Evolutionary conservation across 2,113 vertebrate genomes (phyloP).

Genomic region (Dasyurus viverrinus): DNA sequence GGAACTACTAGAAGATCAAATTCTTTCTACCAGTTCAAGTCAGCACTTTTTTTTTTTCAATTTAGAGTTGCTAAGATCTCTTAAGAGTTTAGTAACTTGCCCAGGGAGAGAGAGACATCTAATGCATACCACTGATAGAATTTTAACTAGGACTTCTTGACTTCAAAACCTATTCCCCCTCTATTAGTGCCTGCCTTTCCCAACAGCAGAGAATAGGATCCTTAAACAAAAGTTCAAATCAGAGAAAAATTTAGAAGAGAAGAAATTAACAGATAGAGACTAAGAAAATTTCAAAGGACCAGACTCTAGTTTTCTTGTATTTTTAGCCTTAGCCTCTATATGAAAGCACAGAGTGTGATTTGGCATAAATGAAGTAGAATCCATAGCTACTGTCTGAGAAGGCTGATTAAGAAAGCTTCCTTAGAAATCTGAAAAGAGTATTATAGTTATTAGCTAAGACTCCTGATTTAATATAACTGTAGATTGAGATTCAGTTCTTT

Average conservation of each 20-base stretch:
- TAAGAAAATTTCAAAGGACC: not conserved
- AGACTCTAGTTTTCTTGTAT: not conserved
- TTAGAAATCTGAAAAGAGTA: not conserved
- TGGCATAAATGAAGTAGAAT: not conserved
- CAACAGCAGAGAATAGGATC: not conserved
- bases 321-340: not conserved
- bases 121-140: not conserved
- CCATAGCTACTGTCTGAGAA: not conserved
- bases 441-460: not conserved
- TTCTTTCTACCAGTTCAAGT: not conserved
- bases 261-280: not conserved
- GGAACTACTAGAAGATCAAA: not conserved
- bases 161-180: not conserved
- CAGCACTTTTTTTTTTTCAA: not conserved
- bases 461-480: not conserved
- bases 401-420: not conserved
- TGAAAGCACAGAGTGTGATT: not conserved
- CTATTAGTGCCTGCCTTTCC: not conserved
- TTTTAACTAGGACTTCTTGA: not conserved
- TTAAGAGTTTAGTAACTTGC: not conserved
- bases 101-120: not conserved
- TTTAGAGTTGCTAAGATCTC: not conserved
- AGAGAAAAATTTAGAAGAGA: not conserved
- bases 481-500: not conserved
- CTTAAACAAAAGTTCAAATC: not conserved